Conservation (phyloP, 2,888 invertebrate genomes). For the Hesperia comma region DNA sequence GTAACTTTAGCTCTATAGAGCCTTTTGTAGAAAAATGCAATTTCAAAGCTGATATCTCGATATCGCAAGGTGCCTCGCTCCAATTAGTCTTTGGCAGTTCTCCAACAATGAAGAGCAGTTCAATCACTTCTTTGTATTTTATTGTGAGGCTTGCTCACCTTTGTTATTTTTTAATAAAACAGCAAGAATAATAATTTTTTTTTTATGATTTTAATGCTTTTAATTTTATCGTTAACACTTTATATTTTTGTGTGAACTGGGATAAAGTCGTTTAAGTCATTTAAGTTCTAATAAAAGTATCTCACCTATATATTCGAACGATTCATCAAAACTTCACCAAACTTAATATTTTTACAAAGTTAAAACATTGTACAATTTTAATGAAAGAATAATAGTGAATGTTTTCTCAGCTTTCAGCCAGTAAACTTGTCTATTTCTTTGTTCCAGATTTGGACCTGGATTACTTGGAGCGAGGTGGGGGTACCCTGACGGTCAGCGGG, state of each 20-base stretch:
- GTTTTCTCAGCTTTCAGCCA: too few relatives aligned
- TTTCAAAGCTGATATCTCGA: conserved; percentile 10
- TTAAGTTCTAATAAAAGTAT: too few relatives aligned
- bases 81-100: conserved; percentile 27
- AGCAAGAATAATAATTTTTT: not conserved
- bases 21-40: not conserved
- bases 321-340: too few relatives aligned
- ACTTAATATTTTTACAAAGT: too few relatives aligned
- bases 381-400: too few relatives aligned
- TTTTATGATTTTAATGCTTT: not conserved
- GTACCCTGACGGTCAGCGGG: conserved; percentile 70
- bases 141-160: not conserved
- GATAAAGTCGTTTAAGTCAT: too few relatives aligned
- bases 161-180: not conserved
- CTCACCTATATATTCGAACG: too few relatives aligned
- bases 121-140: conserved; percentile 15
- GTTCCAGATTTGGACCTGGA: conserved; percentile 88
- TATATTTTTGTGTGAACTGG: too few relatives aligned
- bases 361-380: too few relatives aligned
- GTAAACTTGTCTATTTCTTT: conserved; percentile 40
- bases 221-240: too few relatives aligned
- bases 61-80: conserved; percentile 23
- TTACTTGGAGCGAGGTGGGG: conserved; percentile 87
- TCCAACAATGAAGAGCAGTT: conserved; percentile 8
- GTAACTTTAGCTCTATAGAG: not conserved